Evolutionary conservation across 2,888 invertebrate genomes (phyloP).

Genomic region (Diplolepis rosae): DNA sequence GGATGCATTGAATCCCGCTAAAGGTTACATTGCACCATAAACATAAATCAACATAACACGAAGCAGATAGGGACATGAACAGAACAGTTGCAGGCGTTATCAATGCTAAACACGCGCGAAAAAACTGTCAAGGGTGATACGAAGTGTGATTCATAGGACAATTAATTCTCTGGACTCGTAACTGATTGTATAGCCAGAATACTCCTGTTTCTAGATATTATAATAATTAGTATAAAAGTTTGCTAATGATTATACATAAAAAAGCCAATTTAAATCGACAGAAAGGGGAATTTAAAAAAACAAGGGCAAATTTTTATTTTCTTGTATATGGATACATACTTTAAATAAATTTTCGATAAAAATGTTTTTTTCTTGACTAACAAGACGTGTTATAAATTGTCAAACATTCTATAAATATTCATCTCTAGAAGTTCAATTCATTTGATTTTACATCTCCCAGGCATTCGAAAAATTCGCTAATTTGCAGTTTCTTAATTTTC

Average conservation of each 20-base stretch:
- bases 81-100: slow-evolving; percentile 57
- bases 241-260: neutral
- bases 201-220: slow-evolving; percentile 5
- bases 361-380: neutral
- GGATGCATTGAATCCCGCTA: slow-evolving; percentile 37
- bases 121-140: slow-evolving; percentile 64
- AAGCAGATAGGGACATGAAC: slow-evolving; percentile 50
- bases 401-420: neutral
- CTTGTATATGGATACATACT: neutral
- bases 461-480: too few species aligned
- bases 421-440: neutral
- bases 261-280: too few species aligned
- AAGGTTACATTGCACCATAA: slow-evolving; percentile 54
- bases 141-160: slow-evolving; percentile 70
- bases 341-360: neutral
- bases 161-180: slow-evolving; percentile 60
- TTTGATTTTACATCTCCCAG: too few species aligned
- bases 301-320: too few species aligned
- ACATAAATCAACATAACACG: slow-evolving; percentile 69
- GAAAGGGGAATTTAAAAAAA: too few species aligned
- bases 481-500: too few species aligned
- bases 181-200: slow-evolving; percentile 5
- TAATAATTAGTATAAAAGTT: neutral
- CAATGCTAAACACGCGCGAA: slow-evolving; percentile 69
- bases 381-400: neutral